phyloP scores from a whole-genome alignment of 2,888 invertebrate species.

The Cistogaster globosa region DNA sequence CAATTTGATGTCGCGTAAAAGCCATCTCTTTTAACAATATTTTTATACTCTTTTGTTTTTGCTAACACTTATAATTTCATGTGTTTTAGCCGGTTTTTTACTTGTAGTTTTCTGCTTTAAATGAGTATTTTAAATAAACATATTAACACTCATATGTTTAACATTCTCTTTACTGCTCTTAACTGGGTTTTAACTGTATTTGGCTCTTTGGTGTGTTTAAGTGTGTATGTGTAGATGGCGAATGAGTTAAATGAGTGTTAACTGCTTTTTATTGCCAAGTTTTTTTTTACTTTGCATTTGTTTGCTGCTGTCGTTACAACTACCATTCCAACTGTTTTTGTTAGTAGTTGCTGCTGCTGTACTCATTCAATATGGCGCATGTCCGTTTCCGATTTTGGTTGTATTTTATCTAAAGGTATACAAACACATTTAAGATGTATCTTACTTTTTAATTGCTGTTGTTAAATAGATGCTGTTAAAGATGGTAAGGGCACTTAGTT shows the following conservation, averaged over 20 bases:
- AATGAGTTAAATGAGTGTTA: conserved; percentile 34
- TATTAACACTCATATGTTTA: conserved; percentile 2
- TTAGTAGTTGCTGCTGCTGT: conserved; percentile 28
- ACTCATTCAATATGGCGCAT: conserved; percentile 74
- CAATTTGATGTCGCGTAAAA: conserved; percentile 81
- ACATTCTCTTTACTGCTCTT: conserved; percentile 18
- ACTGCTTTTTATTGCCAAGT: conserved; percentile 58
- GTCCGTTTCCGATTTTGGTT: conserved; percentile 73
- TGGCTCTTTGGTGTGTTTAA: conserved; percentile 55
- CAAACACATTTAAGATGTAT: conserved; percentile 59
- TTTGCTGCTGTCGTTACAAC: conserved; percentile 65
- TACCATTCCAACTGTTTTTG: conserved; percentile 67
- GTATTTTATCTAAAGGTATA: conserved; percentile 69
- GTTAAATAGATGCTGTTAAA: conserved; percentile 66
- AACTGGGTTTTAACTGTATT: conserved; percentile 25
- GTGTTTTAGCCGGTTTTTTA: conserved; percentile 37
- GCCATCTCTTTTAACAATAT: conserved; percentile 76
- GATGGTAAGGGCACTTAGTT: conserved; percentile 60
- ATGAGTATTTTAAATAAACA: background rate
- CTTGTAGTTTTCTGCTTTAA: conserved; percentile 19
- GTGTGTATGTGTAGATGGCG: background rate
- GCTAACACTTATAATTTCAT: conserved; percentile 2
- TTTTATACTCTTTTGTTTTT: conserved; percentile 27
- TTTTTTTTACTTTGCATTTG: conserved; percentile 40
- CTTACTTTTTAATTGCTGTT: conserved; percentile 43